Base-by-base conservation (phyloP, 2,797 vertebrate species). In the Clarias platycephalus region DNA sequence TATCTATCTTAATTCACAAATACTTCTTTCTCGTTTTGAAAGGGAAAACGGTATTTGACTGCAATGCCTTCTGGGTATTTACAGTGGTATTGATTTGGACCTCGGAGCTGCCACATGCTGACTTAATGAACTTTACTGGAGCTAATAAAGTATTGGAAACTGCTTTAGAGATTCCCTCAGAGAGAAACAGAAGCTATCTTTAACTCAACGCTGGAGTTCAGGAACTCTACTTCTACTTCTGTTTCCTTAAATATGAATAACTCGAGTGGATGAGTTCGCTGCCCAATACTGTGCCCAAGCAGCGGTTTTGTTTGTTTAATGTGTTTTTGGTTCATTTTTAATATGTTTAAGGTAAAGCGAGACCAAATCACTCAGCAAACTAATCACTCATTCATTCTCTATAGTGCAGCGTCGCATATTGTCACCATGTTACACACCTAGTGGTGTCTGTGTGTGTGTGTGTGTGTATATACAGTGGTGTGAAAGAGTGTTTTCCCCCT, bases 131-230 rank as follows among this genome's bases (percentile, higher is more conserved):
- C 64, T 31, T 67, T 31, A 67, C 26, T 67, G 2, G 64, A 67
- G 64, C 15, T 67, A 67, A 67, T 67, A 67, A 67, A 67, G 64
- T 67, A 67, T 18, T 67, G 28, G 64, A 66, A 66, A 66, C 64
- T 66, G 64, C 28, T 31, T 66, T 31, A 31, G 64, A 6, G 28
- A 31, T 67, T 67, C 28, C 28, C 28, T 67, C 12, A 7, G 31
- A 28, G 64, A 28, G 64, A 67, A 34, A 67, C 12, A 16, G 28
- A 5, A 18, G 5, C 64, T 28, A 67, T 31, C 28, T 67, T 66
- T 31, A 26, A 64, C n/a, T 63, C 62, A 13, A n/a, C n/a, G 13
- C 62, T 26, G 62, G 24, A 63, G 13, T 5, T 26, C 10, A 63
- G 62, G 62, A 26, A 63, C n/a, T n/a, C 2, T 63, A n/a, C n/a